A percentile compares a stretch with the other conserved stretches of the same genome.
phyloP scores from a whole-genome alignment of 2,797 vertebrate species.

The Acanthurus tractus region DNA sequence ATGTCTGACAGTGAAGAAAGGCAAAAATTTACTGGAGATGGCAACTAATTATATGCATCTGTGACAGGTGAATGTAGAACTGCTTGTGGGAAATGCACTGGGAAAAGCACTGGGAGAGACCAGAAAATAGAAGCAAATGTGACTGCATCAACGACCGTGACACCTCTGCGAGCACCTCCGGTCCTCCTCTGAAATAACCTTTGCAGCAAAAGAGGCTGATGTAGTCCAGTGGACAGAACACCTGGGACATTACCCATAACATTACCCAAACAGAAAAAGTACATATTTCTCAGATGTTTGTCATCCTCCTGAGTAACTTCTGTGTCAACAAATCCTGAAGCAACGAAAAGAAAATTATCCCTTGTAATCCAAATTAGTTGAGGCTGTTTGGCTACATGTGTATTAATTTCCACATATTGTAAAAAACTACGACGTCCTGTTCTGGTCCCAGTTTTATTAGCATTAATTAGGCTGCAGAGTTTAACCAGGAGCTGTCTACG shows the following conservation, averaged over 20 bases:
- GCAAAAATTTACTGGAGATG: constrained; percentile 43
- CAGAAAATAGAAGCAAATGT: constrained; percentile 44
- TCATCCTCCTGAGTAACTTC: background rate
- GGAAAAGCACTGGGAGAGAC: constrained; percentile 16
- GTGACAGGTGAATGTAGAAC: constrained; percentile 58
- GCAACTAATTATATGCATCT: constrained; percentile 54
- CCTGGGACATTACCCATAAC: background rate
- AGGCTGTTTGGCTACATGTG: background rate
- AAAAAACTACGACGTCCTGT: background rate
- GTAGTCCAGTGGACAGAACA: background rate
- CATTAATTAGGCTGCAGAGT: background rate
- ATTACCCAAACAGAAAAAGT: background rate
- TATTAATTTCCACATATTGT: background rate
- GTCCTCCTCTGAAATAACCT: constrained; percentile 26
- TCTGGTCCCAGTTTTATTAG: background rate
- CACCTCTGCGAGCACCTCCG: constrained; percentile 23
- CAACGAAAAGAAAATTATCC: background rate
- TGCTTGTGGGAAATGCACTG: constrained; percentile 26
- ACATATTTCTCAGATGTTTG: background rate
- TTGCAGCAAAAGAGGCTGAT: background rate
- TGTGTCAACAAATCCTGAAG: background rate
- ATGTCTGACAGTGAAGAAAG: constrained; percentile 40
- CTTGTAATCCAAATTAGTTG: background rate
- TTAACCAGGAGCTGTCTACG: background rate
- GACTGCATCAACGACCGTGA: constrained; percentile 34